A percentile compares a stretch with the other conserved stretches of the same genome.
Evolutionary conservation across 1,140 invertebrate species (phyloP).

Genomic region (Eumeta japonica): DNA sequence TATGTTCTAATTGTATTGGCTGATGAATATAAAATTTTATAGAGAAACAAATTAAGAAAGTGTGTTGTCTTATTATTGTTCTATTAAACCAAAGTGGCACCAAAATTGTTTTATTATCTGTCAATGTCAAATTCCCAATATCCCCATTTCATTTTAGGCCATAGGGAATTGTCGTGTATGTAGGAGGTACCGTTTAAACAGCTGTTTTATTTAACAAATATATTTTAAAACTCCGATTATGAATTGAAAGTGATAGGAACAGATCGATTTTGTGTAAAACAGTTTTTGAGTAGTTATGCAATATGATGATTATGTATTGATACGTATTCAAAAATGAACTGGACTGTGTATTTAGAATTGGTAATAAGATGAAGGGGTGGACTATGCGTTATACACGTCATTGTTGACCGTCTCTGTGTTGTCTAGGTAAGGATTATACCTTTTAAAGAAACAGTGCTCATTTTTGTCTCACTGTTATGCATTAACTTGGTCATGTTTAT

Average conservation of each 20-base stretch:
- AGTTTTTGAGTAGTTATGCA: neutral
- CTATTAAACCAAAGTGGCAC: no score
- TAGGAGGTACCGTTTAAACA: neutral
- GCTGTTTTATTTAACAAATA: neutral
- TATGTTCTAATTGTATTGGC: no score
- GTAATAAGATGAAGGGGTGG: constrained; percentile 61
- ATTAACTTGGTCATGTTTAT: neutral
- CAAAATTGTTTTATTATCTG: no score
- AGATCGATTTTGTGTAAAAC: neutral
- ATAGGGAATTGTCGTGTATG: neutral
- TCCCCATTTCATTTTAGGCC: neutral
- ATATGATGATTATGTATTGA: constrained; percentile 38
- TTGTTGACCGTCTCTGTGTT: constrained; percentile 59
- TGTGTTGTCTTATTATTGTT: no score
- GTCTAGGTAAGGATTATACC: constrained; percentile 48
- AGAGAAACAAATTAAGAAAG: no score
- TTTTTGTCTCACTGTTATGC: neutral
- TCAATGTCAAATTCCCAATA: no score
- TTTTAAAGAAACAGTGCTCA: no score
- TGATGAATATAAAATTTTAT: no score
- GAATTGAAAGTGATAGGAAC: neutral
- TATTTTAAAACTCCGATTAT: neutral
- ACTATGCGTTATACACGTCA: constrained; percentile 58
- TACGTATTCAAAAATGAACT: constrained; percentile 51
- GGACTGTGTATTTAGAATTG: constrained; percentile 45